phyloP scores from a whole-genome alignment of 2,888 invertebrate genomes.

The Uloborus plumipes region DNA sequence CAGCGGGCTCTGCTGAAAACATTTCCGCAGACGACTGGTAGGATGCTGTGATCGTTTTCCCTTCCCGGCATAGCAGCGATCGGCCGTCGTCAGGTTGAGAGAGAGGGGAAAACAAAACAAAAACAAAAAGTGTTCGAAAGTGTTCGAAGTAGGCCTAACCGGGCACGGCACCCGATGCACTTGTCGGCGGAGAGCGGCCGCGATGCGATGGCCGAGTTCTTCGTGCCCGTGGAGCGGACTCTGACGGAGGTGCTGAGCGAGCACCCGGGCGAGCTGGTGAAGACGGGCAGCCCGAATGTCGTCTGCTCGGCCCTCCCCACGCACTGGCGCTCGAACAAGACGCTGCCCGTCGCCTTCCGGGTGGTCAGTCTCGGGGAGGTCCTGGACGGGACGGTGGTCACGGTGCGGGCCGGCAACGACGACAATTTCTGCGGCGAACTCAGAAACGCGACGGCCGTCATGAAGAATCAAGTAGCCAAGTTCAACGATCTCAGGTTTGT shows the following conservation, averaged over 20 bases:
- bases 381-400: slow-evolving; percentile 93
- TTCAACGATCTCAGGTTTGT: slow-evolving; percentile 98
- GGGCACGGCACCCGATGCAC: slow-evolving; percentile 42
- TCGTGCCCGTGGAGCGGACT: slow-evolving; percentile 74
- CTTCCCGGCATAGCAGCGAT: no score
- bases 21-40: no score
- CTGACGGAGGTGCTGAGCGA: slow-evolving; percentile 76
- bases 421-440: slow-evolving; percentile 96
- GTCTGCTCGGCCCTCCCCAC: slow-evolving; percentile 92
- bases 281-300: slow-evolving; percentile 95
- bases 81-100: neutral
- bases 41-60: no score
- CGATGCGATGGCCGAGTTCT: slow-evolving; percentile 59
- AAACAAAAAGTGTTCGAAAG: neutral
- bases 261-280: slow-evolving; percentile 85
- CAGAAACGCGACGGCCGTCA: slow-evolving; percentile 89
- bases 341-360: slow-evolving; percentile 94
- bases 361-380: slow-evolving; percentile 93
- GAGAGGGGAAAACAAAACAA: neutral
- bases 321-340: slow-evolving; percentile 98
- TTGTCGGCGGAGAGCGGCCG: slow-evolving; percentile 57
- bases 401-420: slow-evolving; percentile 95
- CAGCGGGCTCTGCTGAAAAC: no score
- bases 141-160: slow-evolving; percentile 34
- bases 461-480: slow-evolving; percentile 97